A percentile compares a stretch with the other conserved stretches of the same genome.
Evolutionary conservation across 2,888 invertebrate genomes (phyloP).

Genomic region (Eupeodes latifasciatus): DNA sequence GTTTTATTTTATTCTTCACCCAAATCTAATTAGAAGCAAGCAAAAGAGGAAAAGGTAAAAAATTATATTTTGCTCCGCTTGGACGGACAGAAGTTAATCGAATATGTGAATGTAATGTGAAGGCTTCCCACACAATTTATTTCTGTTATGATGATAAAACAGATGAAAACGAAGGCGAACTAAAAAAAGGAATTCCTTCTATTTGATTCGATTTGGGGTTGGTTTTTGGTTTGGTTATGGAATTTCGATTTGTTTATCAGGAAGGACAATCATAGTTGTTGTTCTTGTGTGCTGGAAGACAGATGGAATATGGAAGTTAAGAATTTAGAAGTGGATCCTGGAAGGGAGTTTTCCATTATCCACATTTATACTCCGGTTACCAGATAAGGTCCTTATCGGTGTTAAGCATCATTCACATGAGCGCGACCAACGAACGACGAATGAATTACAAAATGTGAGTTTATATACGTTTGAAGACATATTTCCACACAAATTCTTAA

Average conservation of each 20-base stretch:
- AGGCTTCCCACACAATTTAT: background rate
- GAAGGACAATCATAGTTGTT: background rate
- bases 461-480: too few relatives aligned
- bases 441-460: too few relatives aligned
- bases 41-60: conserved; percentile 7
- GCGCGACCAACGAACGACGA: too few relatives aligned
- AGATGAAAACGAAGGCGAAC: conserved; percentile 17
- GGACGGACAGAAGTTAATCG: conserved; percentile 6
- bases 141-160: background rate
- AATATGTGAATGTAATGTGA: background rate
- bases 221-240: conserved; percentile 3
- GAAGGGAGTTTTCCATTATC: too few relatives aligned
- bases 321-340: too few relatives aligned
- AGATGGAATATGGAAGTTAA: too few relatives aligned
- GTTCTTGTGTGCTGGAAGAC: background rate
- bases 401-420: too few relatives aligned
- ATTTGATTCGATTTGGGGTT: conserved; percentile 45
- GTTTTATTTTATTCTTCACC: background rate
- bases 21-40: conserved; percentile 67
- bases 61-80: conserved; percentile 14
- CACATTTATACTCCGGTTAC: too few relatives aligned
- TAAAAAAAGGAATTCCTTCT: conserved; percentile 29
- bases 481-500: too few relatives aligned
- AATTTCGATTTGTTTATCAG: background rate
- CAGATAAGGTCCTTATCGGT: too few relatives aligned